Base-by-base conservation (phyloP, 2,797 vertebrate genomes). In the Gallinago solitaria region DNA sequence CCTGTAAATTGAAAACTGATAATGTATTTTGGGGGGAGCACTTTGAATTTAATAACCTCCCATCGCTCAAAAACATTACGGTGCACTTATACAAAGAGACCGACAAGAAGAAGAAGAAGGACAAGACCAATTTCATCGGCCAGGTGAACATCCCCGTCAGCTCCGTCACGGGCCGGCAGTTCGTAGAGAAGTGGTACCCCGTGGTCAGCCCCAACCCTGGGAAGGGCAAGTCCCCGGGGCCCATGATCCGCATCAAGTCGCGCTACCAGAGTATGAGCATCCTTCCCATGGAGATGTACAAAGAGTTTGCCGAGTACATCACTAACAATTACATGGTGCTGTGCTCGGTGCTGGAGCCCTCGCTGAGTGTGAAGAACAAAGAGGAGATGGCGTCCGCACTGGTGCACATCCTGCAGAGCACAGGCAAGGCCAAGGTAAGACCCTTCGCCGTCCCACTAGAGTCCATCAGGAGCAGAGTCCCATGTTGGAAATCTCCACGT, bases 51-150 rank as follows among this genome's bases (percentile, higher is more conserved):
- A 99, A 99, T 92, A 99, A 99, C 98, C 99, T 99, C 95, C 99
- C 99, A 0, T 97, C 98, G 0, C 98, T 99, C 96, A 99, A 98
- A 93, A 99, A 98, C 87, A 98, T 99, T 96, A 98, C 99, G 0
- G 98, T 99, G 54, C 99, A 99, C 98, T 97, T 99, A 83, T 99
- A 99, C 98, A 99, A 99, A 95, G 99, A 99, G 98, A 99, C 99
- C 0, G 99, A 99, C 98, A 99, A 99, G 98, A 99, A 99, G 98
- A 99, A 99, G 68, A 99, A 99, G 98, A 99, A 99, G 93, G 99
- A 99, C 93, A 99, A 99, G 97, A 99, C 99, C 98, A 99, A 99
- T 91, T 99, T 99, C 95, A 97, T 99, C 1, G 99, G 99, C 32
- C 98, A 99, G 65, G 99, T 99, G 95, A 99, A 97, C 96, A 99